Evolutionary conservation across 2,888 invertebrate genomes (phyloP), one percentile per base, ranked within the genome.

Genomic region (Leucania comma): DNA sequence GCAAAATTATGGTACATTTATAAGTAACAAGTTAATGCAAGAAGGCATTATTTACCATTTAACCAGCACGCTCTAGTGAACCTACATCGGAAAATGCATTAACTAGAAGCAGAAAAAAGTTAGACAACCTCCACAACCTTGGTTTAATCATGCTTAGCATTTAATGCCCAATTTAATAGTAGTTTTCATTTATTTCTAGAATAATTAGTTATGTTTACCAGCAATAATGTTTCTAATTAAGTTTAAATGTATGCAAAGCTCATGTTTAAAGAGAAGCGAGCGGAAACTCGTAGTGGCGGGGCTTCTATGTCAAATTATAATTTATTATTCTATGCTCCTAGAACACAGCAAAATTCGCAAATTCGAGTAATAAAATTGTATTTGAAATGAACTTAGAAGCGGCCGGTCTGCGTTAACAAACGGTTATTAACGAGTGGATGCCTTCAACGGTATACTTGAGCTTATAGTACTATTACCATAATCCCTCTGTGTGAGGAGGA

Each of bases 391-490:
- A 1, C 12, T 24, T 54, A 48, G 14, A n/a, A 29, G 4, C 20
- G 5, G n/a, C 22, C 64, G 17, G 12, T 6, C 8, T 29, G n/a
- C 29, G 24, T 32, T 24, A 50, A 51, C 9, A 24, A 60, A 17
- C n/a, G 24, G n/a, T 42, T 29, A 20, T 48, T 68, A 35, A 22
- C 3, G 10, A 26, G 26, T 1, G 50, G 48, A 29, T 50, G 9
- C 60, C 42, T 20, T 29, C 14, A 2, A 20, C 24, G n/a, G 17
- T n/a, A 56, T 22, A 50, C 24, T 26, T n/a, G 32, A 20, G 35
- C 62, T 74, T 74, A 64, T 65, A 38, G 38, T 38, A 29, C 53
- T 22, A n/a, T 48, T 63, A 74, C 14, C 63, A 61, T 38, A 54
- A 74, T 46, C 29, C 12, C 38, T 29, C 22, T 22, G 17, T 48